Percentiles rank a stretch among this genome's conserved stretches.
phyloP scores from a whole-genome alignment of 2,888 invertebrate species.

The Oeneis ivallda region DNA sequence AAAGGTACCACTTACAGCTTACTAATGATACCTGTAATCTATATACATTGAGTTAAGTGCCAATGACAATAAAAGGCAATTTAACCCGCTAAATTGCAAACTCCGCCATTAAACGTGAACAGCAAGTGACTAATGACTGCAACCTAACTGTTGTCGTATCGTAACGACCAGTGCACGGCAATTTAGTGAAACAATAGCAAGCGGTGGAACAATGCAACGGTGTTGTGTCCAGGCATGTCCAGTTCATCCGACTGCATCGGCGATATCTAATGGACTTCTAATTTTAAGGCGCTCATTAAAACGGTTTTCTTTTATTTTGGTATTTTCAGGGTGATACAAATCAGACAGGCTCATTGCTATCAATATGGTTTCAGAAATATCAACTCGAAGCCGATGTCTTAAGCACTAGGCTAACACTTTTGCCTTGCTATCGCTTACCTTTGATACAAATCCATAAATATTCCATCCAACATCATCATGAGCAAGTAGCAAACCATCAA shows the following conservation, averaged over 20 bases:
- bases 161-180: conserved; percentile 5
- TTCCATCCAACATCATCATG: too few relatives aligned
- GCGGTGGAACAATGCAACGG: conserved; percentile 16
- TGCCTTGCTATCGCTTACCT: too few relatives aligned
- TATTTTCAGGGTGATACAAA: too few relatives aligned
- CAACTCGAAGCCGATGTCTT: too few relatives aligned
- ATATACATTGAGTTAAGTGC: neutral
- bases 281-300: neutral
- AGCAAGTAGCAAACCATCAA: too few relatives aligned
- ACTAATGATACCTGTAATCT: neutral
- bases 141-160: conserved; percentile 19
- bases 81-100: conserved; percentile 5
- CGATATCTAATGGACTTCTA: neutral
- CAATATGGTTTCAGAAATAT: too few relatives aligned
- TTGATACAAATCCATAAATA: too few relatives aligned
- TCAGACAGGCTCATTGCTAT: too few relatives aligned
- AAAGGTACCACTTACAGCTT: neutral
- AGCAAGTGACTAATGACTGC: conserved; percentile 18
- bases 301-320: too few relatives aligned
- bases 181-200: conserved; percentile 12
- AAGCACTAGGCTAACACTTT: too few relatives aligned
- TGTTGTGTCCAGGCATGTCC: conserved; percentile 4
- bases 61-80: conserved; percentile 8
- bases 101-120: conserved; percentile 4
- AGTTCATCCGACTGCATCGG: conserved; percentile 13